Percentiles rank a stretch among this genome's conserved stretches.
These are phyloP conservation scores for Calephelis perditalis DNA, from an alignment of 2,888 invertebrate genomes.

Conservation along the genomic window DNA sequence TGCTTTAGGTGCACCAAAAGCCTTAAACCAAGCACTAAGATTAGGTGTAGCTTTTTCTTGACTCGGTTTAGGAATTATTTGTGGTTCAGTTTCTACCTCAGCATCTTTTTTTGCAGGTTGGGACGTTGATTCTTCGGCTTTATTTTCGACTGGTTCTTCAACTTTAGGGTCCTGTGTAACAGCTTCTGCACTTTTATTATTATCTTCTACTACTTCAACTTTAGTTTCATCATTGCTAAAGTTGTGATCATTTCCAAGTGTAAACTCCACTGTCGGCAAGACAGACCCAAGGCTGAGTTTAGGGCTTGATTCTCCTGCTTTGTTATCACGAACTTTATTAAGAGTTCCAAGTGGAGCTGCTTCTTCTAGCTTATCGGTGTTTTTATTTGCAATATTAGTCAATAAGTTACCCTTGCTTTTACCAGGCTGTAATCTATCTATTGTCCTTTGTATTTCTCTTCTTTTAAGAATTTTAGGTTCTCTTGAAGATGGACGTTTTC, in stretches of 20 bases:
- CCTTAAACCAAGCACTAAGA: constrained; percentile 94
- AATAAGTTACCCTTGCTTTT: constrained; percentile 92
- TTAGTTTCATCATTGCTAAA: constrained; percentile 61
- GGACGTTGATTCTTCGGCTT: constrained; percentile 36
- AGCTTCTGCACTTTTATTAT: constrained; percentile 38
- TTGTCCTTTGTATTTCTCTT: constrained; percentile 88
- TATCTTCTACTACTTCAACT: constrained; percentile 26
- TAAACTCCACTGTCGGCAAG: constrained; percentile 83
- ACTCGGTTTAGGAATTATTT: constrained; percentile 56
- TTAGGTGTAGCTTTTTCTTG: constrained; percentile 88
- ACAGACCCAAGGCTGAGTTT: constrained; percentile 92
- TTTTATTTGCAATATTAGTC: constrained; percentile 80
- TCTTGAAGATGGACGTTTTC: constrained; percentile 67
- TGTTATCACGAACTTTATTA: constrained; percentile 78
- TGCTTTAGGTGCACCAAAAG: constrained; percentile 91
- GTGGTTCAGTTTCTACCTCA: constrained; percentile 62
- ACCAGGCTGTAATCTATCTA: constrained; percentile 90
- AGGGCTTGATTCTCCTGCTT: constrained; percentile 82
- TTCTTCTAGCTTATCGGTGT: constrained; percentile 78
- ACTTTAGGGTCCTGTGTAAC: constrained; percentile 29
- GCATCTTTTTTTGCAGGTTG: constrained; percentile 55
- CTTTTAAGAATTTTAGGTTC: constrained; percentile 69
- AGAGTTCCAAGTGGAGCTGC: constrained; percentile 69
- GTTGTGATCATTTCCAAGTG: constrained; percentile 82
- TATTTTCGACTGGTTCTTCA: constrained; percentile 27